Evolutionary conservation across 2,888 invertebrate genomes (phyloP).

Genomic region (Geotrupes spiniger): DNA sequence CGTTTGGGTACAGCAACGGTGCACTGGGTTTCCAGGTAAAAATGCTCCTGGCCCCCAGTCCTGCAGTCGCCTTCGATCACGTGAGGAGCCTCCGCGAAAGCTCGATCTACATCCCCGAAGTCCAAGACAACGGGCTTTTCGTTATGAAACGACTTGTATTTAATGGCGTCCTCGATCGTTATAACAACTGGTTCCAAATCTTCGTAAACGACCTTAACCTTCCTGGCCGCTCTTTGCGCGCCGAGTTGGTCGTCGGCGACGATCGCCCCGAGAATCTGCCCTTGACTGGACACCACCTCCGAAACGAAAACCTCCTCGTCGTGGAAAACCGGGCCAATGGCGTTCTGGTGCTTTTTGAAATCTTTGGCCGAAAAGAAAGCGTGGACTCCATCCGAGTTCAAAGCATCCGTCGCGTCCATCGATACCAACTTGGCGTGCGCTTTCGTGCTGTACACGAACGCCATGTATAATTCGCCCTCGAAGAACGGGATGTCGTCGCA

Average conservation of each 20-base stretch:
- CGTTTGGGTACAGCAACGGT: constrained; percentile 68
- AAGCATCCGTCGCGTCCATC: constrained; percentile 72
- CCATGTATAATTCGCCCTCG: constrained; percentile 76
- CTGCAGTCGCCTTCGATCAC: constrained; percentile 75
- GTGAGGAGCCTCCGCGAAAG: constrained; percentile 66
- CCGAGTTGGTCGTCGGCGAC: constrained; percentile 73
- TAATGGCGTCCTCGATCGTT: constrained; percentile 87
- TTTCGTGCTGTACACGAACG: constrained; percentile 75
- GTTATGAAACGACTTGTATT: constrained; percentile 67
- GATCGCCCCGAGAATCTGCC: constrained; percentile 80
- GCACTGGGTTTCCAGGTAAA: constrained; percentile 89
- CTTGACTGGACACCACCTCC: constrained; percentile 73
- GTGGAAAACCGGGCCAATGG: constrained; percentile 68
- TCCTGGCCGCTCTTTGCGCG: constrained; percentile 79
- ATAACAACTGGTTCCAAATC: constrained; percentile 76
- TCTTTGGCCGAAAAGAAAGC: constrained; percentile 78
- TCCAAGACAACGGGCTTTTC: constrained; percentile 58
- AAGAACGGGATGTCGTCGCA: constrained; percentile 82
- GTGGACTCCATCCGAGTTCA: constrained; percentile 75
- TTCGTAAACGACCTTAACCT: constrained; percentile 80
- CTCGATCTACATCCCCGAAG: constrained; percentile 67
- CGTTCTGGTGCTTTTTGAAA: constrained; percentile 64
- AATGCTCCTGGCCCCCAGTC: constrained; percentile 93
- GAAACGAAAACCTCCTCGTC: constrained; percentile 85
- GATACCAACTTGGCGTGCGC: constrained; percentile 77